A percentile compares a stretch with the other conserved stretches of the same genome.
Evolutionary conservation across 2,888 invertebrate species (phyloP).

Genomic region (Incurvaria masculella): DNA sequence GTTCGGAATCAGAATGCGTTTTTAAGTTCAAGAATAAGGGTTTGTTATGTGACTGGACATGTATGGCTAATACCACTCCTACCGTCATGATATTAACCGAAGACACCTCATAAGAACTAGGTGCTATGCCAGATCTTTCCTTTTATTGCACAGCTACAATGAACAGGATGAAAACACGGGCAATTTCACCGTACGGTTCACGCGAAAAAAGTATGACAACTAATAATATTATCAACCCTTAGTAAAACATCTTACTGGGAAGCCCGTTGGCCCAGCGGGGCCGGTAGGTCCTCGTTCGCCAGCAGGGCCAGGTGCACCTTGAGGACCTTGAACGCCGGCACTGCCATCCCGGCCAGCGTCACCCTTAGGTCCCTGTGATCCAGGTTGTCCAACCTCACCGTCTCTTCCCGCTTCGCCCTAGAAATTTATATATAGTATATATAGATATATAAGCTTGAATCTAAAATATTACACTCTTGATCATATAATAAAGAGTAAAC

Average conservation of each 20-base stretch:
- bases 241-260: conserved; percentile 64
- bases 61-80: no score
- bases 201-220: no score
- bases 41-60: no score
- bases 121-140: no score
- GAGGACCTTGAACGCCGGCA: conserved; percentile 70
- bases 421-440: conserved; percentile 2
- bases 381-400: conserved; percentile 72
- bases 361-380: conserved; percentile 73
- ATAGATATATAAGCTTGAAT: not conserved
- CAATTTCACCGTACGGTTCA: no score
- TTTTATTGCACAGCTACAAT: no score
- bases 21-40: no score
- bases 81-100: no score
- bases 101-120: no score
- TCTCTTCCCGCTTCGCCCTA: conserved; percentile 79
- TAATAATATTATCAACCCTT: no score
- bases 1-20: no score
- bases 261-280: conserved; percentile 73
- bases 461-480: not conserved
- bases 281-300: conserved; percentile 78
- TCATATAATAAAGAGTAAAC: not conserved
- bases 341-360: conserved; percentile 76
- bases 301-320: conserved; percentile 66
- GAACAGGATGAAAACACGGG: no score